Evolutionary conservation across 2,888 invertebrate species (phyloP).

Genomic region (Drosophila crucigera): DNA sequence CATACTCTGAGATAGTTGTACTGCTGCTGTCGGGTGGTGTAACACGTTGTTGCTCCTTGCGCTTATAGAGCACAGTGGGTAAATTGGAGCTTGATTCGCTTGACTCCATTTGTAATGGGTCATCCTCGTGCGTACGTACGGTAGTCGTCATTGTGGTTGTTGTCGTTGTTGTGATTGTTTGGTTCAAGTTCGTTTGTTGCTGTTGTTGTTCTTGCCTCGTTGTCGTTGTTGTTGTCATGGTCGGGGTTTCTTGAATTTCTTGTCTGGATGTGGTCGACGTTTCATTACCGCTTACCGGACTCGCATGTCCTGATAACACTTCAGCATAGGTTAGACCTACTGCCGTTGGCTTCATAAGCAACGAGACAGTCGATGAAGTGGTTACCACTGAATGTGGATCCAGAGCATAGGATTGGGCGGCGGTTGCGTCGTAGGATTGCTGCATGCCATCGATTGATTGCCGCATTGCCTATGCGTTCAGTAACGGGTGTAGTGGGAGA

Average conservation of each 20-base stretch:
- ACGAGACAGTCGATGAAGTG: slow-evolving; percentile 86
- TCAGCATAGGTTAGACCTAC: slow-evolving; percentile 88
- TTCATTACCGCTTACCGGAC: slow-evolving; percentile 83
- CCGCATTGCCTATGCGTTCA: slow-evolving; percentile 85
- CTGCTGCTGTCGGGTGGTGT: slow-evolving; percentile 52
- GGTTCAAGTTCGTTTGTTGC: slow-evolving; percentile 39
- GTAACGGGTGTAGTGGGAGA: slow-evolving; percentile 53
- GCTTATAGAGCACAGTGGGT: slow-evolving; percentile 54
- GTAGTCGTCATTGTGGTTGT: slow-evolving; percentile 49
- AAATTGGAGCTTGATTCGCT: slow-evolving; percentile 25
- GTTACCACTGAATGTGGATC: slow-evolving; percentile 89
- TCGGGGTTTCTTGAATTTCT: slow-evolving; percentile 33
- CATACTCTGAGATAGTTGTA: slow-evolving; percentile 26
- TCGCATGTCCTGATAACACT: slow-evolving; percentile 88
- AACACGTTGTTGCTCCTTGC: slow-evolving; percentile 22
- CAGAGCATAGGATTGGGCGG: slow-evolving; percentile 90
- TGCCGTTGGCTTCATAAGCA: slow-evolving; percentile 85
- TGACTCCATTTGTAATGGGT: slow-evolving; percentile 22
- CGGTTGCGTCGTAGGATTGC: slow-evolving; percentile 90
- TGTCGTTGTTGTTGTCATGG: slow-evolving; percentile 44
- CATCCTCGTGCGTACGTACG: slow-evolving; percentile 50
- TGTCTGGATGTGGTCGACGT: slow-evolving; percentile 46
- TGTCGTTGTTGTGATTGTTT: slow-evolving; percentile 49
- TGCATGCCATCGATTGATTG: slow-evolving; percentile 88
- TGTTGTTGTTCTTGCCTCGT: slow-evolving; percentile 40